Evolutionary conservation across 92 coral and sea anemone genomes (phyloP).

Genomic region (Phymanthus crucifer): DNA sequence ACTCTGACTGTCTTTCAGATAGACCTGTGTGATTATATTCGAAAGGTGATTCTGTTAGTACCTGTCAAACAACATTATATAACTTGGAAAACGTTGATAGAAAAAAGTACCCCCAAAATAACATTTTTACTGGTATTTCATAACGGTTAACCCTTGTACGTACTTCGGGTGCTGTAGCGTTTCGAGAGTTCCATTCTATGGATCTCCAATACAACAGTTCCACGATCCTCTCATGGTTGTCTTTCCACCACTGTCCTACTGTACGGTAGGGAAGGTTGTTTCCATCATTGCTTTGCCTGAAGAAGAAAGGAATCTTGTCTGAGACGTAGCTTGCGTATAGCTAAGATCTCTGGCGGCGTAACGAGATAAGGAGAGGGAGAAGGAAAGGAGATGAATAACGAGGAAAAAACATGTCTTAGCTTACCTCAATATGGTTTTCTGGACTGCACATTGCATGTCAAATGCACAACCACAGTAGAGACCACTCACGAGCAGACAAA

Average conservation of each 20-base stretch:
- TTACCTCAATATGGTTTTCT: conserved; percentile 57
- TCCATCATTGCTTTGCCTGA: conserved; percentile 6
- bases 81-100: too few relatives aligned
- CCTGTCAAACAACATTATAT: too few relatives aligned
- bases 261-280: neutral
- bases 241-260: conserved; percentile 31
- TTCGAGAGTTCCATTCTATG: neutral
- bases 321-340: neutral
- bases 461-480: conserved; percentile 47
- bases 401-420: too few relatives aligned
- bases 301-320: neutral
- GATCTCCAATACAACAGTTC: conserved; percentile 39
- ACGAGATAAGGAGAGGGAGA: too few relatives aligned
- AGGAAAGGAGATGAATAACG: too few relatives aligned
- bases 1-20: too few relatives aligned
- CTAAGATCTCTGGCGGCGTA: too few relatives aligned
- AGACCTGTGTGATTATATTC: too few relatives aligned
- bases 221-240: conserved; percentile 14
- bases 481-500: conserved; percentile 52
- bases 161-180: conserved; percentile 26
- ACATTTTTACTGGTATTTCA: too few relatives aligned
- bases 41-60: too few relatives aligned
- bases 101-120: too few relatives aligned
- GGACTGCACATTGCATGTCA: conserved; percentile 56
- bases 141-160: neutral